Percentiles rank a stretch among this genome's conserved stretches.
phyloP scores from a whole-genome alignment of 2,888 invertebrate species.

The Eilema depressum region DNA sequence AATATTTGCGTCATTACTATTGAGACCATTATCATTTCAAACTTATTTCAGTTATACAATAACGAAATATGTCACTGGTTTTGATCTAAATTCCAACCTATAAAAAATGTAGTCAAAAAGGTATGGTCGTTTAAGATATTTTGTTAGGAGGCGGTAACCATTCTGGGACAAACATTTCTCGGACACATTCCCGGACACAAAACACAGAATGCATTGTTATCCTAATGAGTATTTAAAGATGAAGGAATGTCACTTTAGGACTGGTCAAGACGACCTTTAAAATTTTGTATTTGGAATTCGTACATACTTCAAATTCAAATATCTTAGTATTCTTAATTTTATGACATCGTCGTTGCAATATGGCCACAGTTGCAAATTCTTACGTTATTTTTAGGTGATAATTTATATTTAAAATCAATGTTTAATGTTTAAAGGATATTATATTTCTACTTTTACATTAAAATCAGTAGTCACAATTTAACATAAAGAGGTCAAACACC shows the following conservation, averaged over 20 bases:
- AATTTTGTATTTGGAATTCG: slow-evolving; percentile 40
- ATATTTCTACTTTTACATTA: no score
- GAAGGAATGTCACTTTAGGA: slow-evolving; percentile 47
- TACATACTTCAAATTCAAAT: slow-evolving; percentile 36
- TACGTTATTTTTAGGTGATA: neutral
- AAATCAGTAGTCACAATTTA: no score
- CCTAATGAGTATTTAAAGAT: slow-evolving; percentile 57
- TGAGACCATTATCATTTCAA: neutral
- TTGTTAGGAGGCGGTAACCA: slow-evolving; percentile 31
- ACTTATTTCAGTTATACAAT: neutral
- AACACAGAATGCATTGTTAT: slow-evolving; percentile 65
- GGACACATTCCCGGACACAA: slow-evolving; percentile 59
- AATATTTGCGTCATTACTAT: neutral
- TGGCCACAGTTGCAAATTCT: neutral
- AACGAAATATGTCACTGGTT: neutral
- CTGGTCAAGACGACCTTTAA: slow-evolving; percentile 48
- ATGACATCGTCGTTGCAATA: neutral
- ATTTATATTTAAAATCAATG: neutral
- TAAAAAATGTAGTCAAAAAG: slow-evolving; percentile 6
- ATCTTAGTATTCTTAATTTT: slow-evolving; percentile 34
- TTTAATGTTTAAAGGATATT: no score
- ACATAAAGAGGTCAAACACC: no score
- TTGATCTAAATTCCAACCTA: neutral
- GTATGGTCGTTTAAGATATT: slow-evolving; percentile 12
- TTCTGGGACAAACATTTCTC: slow-evolving; percentile 49